Evolutionary conservation across 1,140 invertebrate genomes (phyloP), one percentile per base, ranked within the genome.

Genomic region (Plutomurus gul): DNA sequence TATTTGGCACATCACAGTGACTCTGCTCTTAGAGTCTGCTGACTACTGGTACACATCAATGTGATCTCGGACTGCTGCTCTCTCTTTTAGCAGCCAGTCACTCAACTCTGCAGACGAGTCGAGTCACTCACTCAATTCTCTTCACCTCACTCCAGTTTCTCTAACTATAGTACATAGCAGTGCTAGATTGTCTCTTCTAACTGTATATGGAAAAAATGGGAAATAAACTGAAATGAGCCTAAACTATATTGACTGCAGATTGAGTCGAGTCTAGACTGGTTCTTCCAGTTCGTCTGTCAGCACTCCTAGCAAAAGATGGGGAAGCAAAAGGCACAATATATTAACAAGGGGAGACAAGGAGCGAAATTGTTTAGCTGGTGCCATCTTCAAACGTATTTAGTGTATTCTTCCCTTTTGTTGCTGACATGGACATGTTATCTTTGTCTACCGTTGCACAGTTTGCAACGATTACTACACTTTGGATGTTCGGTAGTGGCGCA

Each of bases 361-460:
- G 51, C 10, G 33, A 25, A 56, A 25, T 56, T 30, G 49, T 30
- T 56, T 56, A 56, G 22, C 49, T 56, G 7, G 5, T 56, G 49
- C 49, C 49, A 13, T 60, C 27, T 60, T 11, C 27, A 60, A 60
- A 60, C 13, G 27, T 33, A 25, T 60, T 60, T 16, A 33, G 27
- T 65, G 56, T 36, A 65, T 65, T 65, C 36, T 27, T 16, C 27
- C 36, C 56, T 65, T 33, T 65, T 65, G 56, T 30, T 65, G 56
- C 56, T 65, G 56, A 65, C 56, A 65, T 65, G 56, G 56, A 65
- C 47, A 51, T 65, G 56, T 65, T 65, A 65, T 65, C 56, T 25
- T 65, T 65, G 56, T 20, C n/a, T 49, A n/a, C n/a, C n/a, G n/a
- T n/a, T n/a, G n/a, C n/a, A n/a, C n/a, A n/a, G n/a, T n/a, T n/a